A percentile compares a stretch with the other conserved stretches of the same genome.
These are phyloP conservation scores for Tribolium castaneum DNA, from an alignment of 1,140 invertebrate species.

Conservation along the genomic window DNA sequence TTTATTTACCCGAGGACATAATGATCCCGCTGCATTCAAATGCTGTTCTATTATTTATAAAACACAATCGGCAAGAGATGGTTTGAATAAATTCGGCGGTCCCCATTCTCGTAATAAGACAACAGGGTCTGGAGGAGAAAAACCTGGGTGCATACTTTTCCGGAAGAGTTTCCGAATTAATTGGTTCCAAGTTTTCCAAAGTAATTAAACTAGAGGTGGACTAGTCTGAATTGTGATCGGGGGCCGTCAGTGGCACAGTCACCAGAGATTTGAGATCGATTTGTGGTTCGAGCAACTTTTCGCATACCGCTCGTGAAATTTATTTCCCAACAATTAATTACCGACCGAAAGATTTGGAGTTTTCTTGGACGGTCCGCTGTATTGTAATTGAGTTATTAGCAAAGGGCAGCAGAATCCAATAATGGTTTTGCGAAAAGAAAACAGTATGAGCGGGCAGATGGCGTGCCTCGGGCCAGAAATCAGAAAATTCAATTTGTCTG, in stretches of 20 bases:
- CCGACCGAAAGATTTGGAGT: conserved; percentile 6
- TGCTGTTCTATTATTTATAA: not conserved
- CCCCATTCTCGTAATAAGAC: conserved; percentile 21
- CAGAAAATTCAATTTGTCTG: conserved; percentile 46
- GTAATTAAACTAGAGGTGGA: conserved; percentile 43
- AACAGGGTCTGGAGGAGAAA: not conserved
- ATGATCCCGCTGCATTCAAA: conserved; percentile 3
- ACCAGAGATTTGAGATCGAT: conserved; percentile 26
- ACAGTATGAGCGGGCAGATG: conserved; percentile 38
- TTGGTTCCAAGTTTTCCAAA: conserved; percentile 43
- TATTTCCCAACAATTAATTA: conserved; percentile 31
- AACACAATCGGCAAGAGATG: conserved; percentile 2
- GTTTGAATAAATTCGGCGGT: conserved; percentile 1
- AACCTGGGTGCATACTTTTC: conserved; percentile 26
- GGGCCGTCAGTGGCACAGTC: conserved; percentile 25
- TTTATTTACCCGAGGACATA: not conserved
- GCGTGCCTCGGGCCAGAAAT: conserved; percentile 43
- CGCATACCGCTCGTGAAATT: conserved; percentile 25
- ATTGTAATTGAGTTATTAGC: not conserved
- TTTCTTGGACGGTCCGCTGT: not conserved
- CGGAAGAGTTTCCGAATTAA: conserved; percentile 42
- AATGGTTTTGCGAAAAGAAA: conserved; percentile 5
- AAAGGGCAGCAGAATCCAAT: conserved; percentile 4
- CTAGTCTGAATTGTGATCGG: conserved; percentile 32
- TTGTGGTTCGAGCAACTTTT: conserved; percentile 5